Conservation (phyloP, 1,140 invertebrate genomes). For the Pachyrhynchus sulphureomaculatus region DNA sequence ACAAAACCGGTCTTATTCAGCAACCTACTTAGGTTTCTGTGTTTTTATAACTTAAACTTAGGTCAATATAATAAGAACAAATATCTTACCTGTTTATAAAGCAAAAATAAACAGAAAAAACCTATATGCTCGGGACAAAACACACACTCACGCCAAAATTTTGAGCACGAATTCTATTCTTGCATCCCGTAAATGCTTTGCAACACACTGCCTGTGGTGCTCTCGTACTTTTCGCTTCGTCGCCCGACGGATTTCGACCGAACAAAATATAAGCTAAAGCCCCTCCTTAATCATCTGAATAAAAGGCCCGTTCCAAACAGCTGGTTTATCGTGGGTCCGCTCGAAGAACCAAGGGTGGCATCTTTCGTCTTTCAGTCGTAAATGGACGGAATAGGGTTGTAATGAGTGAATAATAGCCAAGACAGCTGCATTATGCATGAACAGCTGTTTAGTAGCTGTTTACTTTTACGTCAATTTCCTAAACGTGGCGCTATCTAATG, state of each 20-base stretch:
- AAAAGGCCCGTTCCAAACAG: slow-evolving; percentile 4
- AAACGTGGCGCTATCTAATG: too few relatives aligned
- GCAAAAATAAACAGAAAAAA: too few relatives aligned
- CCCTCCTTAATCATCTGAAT: slow-evolving; percentile 13
- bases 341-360: slow-evolving; percentile 1
- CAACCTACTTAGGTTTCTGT: background rate
- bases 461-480: too few relatives aligned
- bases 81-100: background rate
- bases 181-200: background rate
- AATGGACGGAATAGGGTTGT: background rate
- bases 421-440: too few relatives aligned
- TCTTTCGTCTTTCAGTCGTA: background rate
- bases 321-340: background rate
- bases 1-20: too few relatives aligned
- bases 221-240: too few relatives aligned
- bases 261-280: slow-evolving; percentile 5
- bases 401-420: background rate
- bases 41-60: slow-evolving; percentile 3
- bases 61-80: background rate
- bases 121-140: too few relatives aligned
- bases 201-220: background rate
- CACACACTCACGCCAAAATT: too few relatives aligned
- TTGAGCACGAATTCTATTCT: too few relatives aligned
- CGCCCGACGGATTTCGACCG: background rate
- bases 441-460: too few relatives aligned